Percentiles rank a stretch among this genome's conserved stretches.
phyloP scores from a whole-genome alignment of 2,797 vertebrate species.

The Gallirallus australis region DNA sequence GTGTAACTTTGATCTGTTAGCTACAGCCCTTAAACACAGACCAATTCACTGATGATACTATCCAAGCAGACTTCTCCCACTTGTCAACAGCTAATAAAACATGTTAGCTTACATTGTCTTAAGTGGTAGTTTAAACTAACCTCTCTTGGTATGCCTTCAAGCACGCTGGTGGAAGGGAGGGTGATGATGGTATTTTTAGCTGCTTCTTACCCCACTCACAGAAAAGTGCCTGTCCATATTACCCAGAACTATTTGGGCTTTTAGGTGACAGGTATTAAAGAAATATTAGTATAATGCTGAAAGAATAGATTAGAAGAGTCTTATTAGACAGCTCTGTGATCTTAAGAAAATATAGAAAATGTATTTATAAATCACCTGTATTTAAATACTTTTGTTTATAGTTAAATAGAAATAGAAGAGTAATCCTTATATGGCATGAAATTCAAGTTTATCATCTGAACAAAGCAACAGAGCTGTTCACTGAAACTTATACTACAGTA shows the following conservation, averaged over 20 bases:
- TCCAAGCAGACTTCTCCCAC: neutral
- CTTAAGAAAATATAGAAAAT: neutral
- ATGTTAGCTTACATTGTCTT: fast-evolving
- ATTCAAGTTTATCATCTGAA: neutral
- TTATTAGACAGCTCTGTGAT: neutral
- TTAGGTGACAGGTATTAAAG: neutral
- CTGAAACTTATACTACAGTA: neutral
- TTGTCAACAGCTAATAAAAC: neutral
- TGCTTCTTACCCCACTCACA: neutral
- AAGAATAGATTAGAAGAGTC: neutral
- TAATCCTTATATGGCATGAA: neutral
- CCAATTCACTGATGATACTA: neutral
- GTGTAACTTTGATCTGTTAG: fast-evolving
- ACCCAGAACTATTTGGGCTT: no score
- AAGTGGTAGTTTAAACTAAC: neutral
- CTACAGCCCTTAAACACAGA: neutral
- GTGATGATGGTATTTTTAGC: neutral
- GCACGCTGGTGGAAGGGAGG: neutral
- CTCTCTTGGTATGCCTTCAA: neutral
- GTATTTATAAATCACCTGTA: neutral
- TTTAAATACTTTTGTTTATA: neutral
- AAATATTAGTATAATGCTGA: neutral
- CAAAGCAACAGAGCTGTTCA: neutral
- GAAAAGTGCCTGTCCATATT: neutral
- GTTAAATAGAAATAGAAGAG: neutral